Conservation (phyloP, 2,888 invertebrate genomes). For the Stenotaenia linearis region DNA sequence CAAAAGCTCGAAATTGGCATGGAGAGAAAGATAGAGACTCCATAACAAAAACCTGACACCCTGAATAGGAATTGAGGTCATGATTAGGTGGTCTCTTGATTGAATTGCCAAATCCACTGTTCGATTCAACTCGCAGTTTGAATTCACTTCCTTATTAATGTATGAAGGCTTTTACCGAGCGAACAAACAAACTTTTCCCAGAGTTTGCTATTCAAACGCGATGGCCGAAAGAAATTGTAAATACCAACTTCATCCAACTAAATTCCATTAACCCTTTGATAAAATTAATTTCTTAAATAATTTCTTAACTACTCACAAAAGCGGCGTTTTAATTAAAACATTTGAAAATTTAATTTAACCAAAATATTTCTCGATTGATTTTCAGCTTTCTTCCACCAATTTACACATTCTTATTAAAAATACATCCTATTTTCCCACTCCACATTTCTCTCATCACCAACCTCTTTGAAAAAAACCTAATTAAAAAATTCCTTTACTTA, state of each 20-base stretch:
- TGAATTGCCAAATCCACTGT: conserved; percentile 12
- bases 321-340: neutral
- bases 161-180: neutral
- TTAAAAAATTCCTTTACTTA: neutral
- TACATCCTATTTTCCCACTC: neutral
- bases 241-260: too few relatives aligned
- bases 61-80: conserved; percentile 16
- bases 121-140: neutral
- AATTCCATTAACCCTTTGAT: too few relatives aligned
- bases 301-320: neutral
- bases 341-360: neutral
- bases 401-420: conserved; percentile 13
- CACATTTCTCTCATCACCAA: neutral
- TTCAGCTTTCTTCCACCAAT: neutral
- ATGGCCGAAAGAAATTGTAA: too few relatives aligned
- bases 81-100: conserved; percentile 24
- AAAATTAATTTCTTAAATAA: too few relatives aligned
- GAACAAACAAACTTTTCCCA: neutral
- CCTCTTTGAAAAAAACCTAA: neutral
- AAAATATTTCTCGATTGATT: neutral
- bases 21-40: neutral
- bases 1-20: neutral
- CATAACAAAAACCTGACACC: conserved; percentile 24
- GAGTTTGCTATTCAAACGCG: too few relatives aligned
- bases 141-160: neutral